Percentiles rank a stretch among this genome's conserved stretches.
phyloP scores from a whole-genome alignment of 1,140 invertebrate genomes.

The Acromyrmex charruanus region DNA sequence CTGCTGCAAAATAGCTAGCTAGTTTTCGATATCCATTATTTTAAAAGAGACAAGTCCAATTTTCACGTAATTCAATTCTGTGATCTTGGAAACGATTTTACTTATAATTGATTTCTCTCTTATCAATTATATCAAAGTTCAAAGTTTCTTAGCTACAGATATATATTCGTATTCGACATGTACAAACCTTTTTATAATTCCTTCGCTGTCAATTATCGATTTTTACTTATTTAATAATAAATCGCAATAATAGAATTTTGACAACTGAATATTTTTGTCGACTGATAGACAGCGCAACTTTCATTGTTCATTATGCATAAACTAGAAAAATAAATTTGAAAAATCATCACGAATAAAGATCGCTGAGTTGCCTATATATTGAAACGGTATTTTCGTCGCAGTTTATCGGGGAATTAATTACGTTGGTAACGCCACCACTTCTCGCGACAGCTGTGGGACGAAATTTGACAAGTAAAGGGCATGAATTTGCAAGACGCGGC shows the following conservation, averaged over 20 bases:
- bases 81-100: not conserved
- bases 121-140: not conserved
- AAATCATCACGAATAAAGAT: not conserved
- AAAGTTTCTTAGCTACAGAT: not conserved
- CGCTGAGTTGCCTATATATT: not conserved
- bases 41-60: not conserved
- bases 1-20: not conserved
- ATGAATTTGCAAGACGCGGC: constrained; percentile 53
- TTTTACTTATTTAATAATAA: not conserved
- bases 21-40: not conserved
- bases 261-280: not conserved
- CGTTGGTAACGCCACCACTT: constrained; percentile 11
- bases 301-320: not conserved
- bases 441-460: constrained; percentile 39
- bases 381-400: constrained; percentile 36
- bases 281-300: not conserved
- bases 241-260: not conserved
- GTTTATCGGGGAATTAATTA: constrained; percentile 65
- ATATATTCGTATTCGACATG: not conserved
- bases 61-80: not conserved
- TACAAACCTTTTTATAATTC: not conserved
- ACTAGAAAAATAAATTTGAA: not conserved
- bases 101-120: not conserved
- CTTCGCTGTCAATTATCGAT: not conserved
- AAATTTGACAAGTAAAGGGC: constrained; percentile 41